These are phyloP conservation scores for Crocidura indochinensis DNA, from an alignment of 2,797 vertebrate species.

Conservation along the genomic window DNA sequence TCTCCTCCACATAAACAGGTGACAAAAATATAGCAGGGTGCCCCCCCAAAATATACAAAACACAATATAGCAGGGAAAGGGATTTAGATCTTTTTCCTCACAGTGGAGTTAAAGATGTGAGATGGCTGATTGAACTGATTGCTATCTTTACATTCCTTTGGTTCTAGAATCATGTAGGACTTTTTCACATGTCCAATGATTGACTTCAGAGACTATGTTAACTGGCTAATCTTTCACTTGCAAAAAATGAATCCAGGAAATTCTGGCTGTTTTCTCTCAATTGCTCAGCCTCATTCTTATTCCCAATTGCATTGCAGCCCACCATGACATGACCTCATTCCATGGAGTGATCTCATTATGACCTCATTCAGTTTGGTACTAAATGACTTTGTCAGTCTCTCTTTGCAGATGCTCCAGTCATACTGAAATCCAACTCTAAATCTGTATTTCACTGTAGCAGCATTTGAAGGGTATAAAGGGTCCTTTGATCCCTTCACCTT, in stretches of 20 bases:
- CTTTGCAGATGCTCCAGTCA: neutral
- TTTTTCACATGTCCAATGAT: neutral
- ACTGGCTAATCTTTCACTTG: neutral
- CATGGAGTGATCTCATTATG: too few species aligned
- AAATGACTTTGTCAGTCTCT: neutral
- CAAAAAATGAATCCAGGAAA: neutral
- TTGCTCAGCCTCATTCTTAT: too few species aligned
- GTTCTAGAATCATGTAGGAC: neutral
- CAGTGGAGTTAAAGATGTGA: too few species aligned
- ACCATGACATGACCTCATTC: too few species aligned
- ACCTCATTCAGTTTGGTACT: neutral
- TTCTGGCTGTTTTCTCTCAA: neutral
- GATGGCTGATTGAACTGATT: too few species aligned
- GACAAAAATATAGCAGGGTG: too few species aligned
- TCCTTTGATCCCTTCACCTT: rapidly evolving
- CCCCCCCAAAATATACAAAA: too few species aligned
- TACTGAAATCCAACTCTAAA: neutral
- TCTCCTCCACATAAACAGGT: neutral
- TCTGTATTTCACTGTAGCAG: neutral
- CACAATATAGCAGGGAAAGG: too few species aligned
- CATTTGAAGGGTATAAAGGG: too few species aligned
- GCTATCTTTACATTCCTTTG: rapidly evolving
- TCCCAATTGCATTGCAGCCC: rapidly evolving
- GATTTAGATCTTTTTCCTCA: neutral
- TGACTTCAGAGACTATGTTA: neutral